A percentile compares a stretch with the other conserved stretches of the same genome.
These are phyloP conservation scores for Tricholauxania praeusta DNA, from an alignment of 2,888 invertebrate species.

Conservation along the genomic window DNA sequence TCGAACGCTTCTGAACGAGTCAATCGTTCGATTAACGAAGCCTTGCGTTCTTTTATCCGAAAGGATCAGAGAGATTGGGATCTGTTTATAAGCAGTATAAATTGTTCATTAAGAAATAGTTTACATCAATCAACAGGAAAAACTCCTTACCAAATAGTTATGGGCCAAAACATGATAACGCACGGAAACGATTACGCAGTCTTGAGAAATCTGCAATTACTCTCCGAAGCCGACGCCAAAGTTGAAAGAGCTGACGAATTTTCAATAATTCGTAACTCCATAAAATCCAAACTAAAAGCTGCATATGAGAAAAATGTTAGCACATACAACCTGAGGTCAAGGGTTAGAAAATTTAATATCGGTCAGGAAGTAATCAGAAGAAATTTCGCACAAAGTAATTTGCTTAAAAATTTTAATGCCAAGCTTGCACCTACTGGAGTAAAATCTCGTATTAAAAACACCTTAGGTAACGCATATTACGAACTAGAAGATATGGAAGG, in stretches of 20 bases:
- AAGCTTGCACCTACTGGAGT: no score
- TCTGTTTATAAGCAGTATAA: constrained; percentile 10
- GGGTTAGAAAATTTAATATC: no score
- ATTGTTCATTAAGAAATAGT: constrained; percentile 9
- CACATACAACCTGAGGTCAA: background rate
- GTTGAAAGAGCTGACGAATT: constrained; percentile 11
- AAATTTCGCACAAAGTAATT: no score
- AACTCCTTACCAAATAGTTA: constrained; percentile 18
- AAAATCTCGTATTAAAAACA: no score
- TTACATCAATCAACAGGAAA: constrained; percentile 17
- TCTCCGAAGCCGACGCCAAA: constrained; percentile 9
- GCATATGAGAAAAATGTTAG: constrained; percentile 3
- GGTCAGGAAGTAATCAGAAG: no score
- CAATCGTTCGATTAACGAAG: constrained; percentile 9
- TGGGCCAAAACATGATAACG: constrained; percentile 23
- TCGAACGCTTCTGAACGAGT: background rate
- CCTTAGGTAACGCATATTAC: no score
- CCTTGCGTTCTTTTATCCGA: background rate
- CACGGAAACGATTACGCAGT: background rate
- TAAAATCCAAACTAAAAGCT: background rate
- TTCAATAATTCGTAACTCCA: constrained; percentile 9
- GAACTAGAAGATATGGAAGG: no score
- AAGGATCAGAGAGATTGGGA: constrained; percentile 22
- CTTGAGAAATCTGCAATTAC: constrained; percentile 3
- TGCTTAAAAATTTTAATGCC: no score